Percentiles rank a stretch among this genome's conserved stretches.
phyloP scores from a whole-genome alignment of 2,113 vertebrate species.

The Malurus cyaneus region DNA sequence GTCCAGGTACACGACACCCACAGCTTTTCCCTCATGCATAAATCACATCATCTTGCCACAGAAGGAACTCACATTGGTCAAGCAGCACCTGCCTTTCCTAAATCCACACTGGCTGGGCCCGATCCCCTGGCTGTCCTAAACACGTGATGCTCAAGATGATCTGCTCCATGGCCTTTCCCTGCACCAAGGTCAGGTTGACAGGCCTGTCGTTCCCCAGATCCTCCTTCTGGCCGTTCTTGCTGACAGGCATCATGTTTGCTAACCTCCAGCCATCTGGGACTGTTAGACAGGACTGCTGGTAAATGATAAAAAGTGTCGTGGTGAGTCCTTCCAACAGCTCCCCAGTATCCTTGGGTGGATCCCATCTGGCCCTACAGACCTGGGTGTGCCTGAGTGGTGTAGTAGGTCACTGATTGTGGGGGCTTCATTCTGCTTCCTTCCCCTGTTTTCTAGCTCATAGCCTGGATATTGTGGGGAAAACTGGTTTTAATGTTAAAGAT shows the following conservation, averaged over 20 bases:
- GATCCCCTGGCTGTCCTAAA: neutral
- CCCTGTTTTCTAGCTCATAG: no score
- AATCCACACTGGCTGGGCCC: neutral
- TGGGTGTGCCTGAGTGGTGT: no score
- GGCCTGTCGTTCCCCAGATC: neutral
- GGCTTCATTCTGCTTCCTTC: no score
- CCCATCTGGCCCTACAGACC: no score
- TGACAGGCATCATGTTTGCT: neutral
- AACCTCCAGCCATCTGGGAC: neutral
- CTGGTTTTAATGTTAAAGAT: neutral
- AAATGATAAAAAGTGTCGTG: neutral
- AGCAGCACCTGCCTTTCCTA: neutral
- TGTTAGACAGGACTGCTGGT: neutral
- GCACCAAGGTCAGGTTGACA: neutral
- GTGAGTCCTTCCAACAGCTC: neutral
- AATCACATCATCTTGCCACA: neutral
- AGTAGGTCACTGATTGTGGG: no score
- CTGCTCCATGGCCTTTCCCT: neutral
- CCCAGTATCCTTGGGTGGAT: neutral
- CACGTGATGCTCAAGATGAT: neutral
- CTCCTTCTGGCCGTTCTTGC: neutral
- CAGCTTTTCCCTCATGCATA: neutral
- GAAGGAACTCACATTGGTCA: neutral
- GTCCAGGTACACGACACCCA: neutral
- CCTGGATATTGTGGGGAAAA: no score